Percentiles rank a stretch among this genome's conserved stretches.
These are phyloP conservation scores for Beris morrisii DNA, from an alignment of 2,888 invertebrate species.

Conservation along the genomic window DNA sequence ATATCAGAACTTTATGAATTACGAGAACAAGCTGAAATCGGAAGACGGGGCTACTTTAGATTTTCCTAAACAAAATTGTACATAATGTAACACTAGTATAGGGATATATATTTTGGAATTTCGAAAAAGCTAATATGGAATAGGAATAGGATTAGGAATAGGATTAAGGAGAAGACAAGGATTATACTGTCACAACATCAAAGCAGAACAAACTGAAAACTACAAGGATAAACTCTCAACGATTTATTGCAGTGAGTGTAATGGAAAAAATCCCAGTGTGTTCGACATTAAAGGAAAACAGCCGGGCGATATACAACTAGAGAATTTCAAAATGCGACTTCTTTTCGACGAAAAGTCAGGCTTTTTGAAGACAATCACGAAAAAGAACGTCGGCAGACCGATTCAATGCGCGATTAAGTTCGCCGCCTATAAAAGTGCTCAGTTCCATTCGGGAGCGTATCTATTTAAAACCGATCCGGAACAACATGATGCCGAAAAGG, in stretches of 20 bases:
- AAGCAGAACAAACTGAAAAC: conserved; percentile 56
- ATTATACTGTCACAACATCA: too few relatives aligned
- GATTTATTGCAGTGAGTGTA: conserved; percentile 62
- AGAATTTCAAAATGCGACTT: conserved; percentile 76
- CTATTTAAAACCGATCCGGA: conserved; percentile 88
- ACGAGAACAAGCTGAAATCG: too few relatives aligned
- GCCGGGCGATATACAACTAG: conserved; percentile 79
- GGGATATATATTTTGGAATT: too few relatives aligned
- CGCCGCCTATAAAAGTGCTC: conserved; percentile 87
- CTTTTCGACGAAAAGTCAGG: conserved; percentile 81
- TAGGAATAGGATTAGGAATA: too few relatives aligned
- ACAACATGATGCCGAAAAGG: conserved; percentile 79
- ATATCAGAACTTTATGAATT: too few relatives aligned
- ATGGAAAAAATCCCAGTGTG: conserved; percentile 52
- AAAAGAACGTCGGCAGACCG: conserved; percentile 73
- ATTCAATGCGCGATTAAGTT: conserved; percentile 80
- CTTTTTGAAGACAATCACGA: conserved; percentile 76
- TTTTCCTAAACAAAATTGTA: too few relatives aligned
- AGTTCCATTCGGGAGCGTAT: conserved; percentile 94
- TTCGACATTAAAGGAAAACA: conserved; percentile 70
- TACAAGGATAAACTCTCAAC: conserved; percentile 57
- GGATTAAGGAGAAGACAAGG: too few relatives aligned
- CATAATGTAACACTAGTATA: too few relatives aligned
- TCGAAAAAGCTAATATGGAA: too few relatives aligned
- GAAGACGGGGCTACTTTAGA: too few relatives aligned